Evolutionary conservation across 1,140 invertebrate species (phyloP).

Genomic region (Neoseiulus cucumeris): DNA sequence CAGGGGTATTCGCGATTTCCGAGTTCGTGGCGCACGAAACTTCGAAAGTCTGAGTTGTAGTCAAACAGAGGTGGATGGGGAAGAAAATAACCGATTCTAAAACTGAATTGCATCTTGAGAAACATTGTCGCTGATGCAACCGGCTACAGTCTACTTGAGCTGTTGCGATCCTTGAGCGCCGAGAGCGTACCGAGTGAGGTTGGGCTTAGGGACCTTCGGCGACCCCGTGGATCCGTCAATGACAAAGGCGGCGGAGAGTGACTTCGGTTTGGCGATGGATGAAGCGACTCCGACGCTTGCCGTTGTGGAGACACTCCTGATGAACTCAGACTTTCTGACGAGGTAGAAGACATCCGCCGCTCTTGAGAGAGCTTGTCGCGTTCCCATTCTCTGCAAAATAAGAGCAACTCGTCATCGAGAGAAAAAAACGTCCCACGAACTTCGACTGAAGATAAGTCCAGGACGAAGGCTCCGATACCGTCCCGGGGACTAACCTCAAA

Average conservation of each 20-base stretch:
- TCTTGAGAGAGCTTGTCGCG: conserved; percentile 1
- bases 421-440: neutral
- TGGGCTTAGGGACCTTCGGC: neutral
- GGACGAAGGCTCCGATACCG: no score
- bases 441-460: neutral
- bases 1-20: no score
- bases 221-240: neutral
- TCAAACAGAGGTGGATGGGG: no score
- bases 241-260: conserved; percentile 6
- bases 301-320: conserved; percentile 1
- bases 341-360: conserved; percentile 6
- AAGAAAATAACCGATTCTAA: no score
- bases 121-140: no score
- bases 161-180: no score
- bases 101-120: no score
- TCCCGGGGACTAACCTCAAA: neutral
- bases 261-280: conserved; percentile 4
- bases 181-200: conserved; percentile 6
- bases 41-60: no score
- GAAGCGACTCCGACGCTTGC: neutral
- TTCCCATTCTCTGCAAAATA: neutral
- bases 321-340: conserved; percentile 1
- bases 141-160: no score
- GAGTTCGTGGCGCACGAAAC: no score
- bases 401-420: neutral